Conservation (phyloP, 2,113 vertebrate species). For the Odocoileus hemionus region DNA sequence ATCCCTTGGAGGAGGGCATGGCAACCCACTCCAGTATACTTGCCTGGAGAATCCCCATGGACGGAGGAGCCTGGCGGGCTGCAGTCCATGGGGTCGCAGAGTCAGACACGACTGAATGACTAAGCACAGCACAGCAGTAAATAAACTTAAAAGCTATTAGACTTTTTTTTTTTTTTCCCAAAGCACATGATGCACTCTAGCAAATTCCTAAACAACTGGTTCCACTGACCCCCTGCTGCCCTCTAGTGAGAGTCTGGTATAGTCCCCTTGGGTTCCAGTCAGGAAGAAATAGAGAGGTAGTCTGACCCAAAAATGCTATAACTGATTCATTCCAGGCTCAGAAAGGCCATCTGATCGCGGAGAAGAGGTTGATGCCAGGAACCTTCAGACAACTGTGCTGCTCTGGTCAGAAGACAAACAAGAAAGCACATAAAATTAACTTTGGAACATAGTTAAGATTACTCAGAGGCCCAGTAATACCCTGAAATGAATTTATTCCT, state of each 20-base stretch:
- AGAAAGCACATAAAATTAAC: background rate
- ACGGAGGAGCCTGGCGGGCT: background rate
- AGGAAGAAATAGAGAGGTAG: background rate
- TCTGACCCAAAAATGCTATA: background rate
- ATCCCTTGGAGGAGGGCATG: background rate
- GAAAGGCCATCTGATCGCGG: background rate
- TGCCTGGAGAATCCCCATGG: background rate
- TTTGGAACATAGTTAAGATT: background rate
- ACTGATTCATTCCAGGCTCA: background rate
- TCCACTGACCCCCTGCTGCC: constrained; percentile 59
- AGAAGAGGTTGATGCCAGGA: background rate
- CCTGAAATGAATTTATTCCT: background rate
- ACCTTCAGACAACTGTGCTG: background rate
- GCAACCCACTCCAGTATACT: background rate
- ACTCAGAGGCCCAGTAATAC: background rate
- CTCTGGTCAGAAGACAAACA: background rate
- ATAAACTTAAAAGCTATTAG: background rate
- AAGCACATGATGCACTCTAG: background rate
- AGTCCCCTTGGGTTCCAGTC: background rate
- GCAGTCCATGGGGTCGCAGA: background rate
- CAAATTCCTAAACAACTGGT: background rate
- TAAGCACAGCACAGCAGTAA: background rate
- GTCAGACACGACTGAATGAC: background rate
- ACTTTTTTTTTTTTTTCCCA: background rate
- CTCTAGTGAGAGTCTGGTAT: constrained; percentile 54